phyloP scores from a whole-genome alignment of 2,113 vertebrate species.

The Chiloscyllium plagiosum region DNA sequence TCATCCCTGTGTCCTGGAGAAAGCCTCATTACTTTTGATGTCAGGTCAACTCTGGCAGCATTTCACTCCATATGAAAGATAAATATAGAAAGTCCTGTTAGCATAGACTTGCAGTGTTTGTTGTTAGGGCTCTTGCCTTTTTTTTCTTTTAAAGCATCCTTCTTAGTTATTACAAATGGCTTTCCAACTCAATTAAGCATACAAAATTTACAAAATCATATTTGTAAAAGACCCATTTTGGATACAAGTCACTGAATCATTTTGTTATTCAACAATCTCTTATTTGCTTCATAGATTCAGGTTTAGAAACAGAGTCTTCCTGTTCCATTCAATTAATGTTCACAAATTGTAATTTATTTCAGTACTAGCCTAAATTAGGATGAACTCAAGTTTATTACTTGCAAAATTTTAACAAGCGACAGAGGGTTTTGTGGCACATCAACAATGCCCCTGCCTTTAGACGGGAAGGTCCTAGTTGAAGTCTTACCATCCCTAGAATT shows the following conservation, averaged over 20 bases:
- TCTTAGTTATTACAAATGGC: background rate
- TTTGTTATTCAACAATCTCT: background rate
- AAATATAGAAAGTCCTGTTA: background rate
- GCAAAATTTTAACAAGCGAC: background rate
- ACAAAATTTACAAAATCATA: background rate
- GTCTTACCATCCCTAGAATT: too few species aligned
- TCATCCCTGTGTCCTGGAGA: background rate
- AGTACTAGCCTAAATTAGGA: background rate
- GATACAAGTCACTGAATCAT: background rate
- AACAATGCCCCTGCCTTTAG: too few species aligned
- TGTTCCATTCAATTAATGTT: background rate
- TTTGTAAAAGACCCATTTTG: background rate
- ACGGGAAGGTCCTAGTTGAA: too few species aligned
- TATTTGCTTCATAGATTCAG: background rate
- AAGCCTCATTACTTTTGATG: background rate
- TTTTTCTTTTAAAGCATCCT: background rate
- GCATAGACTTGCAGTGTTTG: background rate
- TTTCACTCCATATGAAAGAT: background rate
- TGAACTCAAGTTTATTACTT: background rate
- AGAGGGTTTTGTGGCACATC: background rate
- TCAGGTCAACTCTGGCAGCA: background rate
- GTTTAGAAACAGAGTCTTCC: background rate
- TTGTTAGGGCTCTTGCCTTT: background rate
- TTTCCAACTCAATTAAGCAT: background rate
- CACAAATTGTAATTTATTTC: background rate